Percentiles rank a stretch among this genome's conserved stretches.
Conservation (phyloP, 2,797 vertebrate genomes). For the Aratinga solstitialis region DNA sequence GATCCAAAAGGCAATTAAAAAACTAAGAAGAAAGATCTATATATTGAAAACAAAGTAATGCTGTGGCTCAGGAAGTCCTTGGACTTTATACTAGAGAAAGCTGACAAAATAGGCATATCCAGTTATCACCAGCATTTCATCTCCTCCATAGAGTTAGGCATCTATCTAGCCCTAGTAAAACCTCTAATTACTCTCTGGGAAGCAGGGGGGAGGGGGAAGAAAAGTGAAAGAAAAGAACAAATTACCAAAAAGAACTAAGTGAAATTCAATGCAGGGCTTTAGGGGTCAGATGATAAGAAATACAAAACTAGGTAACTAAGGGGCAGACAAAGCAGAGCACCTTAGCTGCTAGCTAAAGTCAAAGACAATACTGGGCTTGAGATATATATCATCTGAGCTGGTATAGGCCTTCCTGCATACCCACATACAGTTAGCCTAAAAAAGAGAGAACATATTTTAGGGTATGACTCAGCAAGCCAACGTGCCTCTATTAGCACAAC, state of each 20-base stretch:
- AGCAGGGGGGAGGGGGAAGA: not conserved
- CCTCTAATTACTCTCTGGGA: not conserved
- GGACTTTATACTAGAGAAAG: not conserved
- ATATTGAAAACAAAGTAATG: not conserved
- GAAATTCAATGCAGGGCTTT: not conserved
- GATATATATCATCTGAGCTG: not conserved
- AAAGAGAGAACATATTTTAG: conserved; percentile 48
- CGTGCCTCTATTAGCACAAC: conserved; percentile 48
- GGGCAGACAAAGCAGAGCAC: not conserved
- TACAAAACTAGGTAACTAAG: not conserved
- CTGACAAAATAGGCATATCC: not conserved
- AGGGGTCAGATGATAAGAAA: not conserved
- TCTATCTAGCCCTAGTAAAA: not conserved
- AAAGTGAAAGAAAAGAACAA: not conserved
- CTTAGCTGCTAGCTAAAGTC: not conserved
- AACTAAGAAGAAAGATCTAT: not conserved
- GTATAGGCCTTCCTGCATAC: not conserved
- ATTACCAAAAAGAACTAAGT: not conserved
- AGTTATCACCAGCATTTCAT: not conserved
- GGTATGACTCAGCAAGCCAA: conserved; percentile 41
- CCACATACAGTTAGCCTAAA: not conserved
- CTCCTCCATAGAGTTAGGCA: not conserved
- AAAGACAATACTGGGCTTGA: not conserved
- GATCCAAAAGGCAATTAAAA: not conserved
- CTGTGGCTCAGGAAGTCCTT: not conserved